These are phyloP conservation scores for Dufourea novaeangliae DNA, from an alignment of 1,140 invertebrate species.

Conservation along the genomic window DNA sequence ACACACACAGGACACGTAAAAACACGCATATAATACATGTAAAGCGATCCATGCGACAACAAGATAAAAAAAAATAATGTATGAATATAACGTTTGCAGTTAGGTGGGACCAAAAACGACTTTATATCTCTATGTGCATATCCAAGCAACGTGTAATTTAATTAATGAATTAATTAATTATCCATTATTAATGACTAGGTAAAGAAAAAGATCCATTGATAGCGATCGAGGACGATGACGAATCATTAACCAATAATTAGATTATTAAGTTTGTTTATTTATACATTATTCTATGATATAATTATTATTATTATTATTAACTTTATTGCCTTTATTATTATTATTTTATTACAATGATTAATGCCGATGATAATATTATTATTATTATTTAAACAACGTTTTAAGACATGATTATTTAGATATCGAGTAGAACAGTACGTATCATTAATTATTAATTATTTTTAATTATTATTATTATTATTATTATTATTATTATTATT, in stretches of 20 bases:
- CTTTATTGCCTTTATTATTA: constrained; percentile 79
- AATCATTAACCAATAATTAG: constrained; percentile 78
- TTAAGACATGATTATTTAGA: constrained; percentile 80
- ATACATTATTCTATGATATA: constrained; percentile 80
- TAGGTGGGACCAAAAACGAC: constrained; percentile 83
- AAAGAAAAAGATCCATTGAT: constrained; percentile 74
- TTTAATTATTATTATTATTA: constrained; percentile 77
- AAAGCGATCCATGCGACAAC: constrained; percentile 67
- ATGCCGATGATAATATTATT: constrained; percentile 65
- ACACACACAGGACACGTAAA: constrained; percentile 48
- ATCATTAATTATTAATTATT: constrained; percentile 81
- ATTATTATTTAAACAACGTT: constrained; percentile 80
- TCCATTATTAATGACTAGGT: constrained; percentile 78
- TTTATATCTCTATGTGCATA: constrained; percentile 82
- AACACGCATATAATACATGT: constrained; percentile 57
- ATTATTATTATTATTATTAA: constrained; percentile 77
- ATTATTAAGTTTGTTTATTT: constrained; percentile 81
- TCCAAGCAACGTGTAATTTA: constrained; percentile 82
- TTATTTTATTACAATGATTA: constrained; percentile 69
- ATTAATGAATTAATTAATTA: constrained; percentile 80
- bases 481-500: constrained; percentile 76
- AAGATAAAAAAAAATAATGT: constrained; percentile 69
- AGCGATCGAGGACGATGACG: constrained; percentile 77
- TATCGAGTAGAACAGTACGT: constrained; percentile 79
- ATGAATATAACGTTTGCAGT: constrained; percentile 82